phyloP scores from a whole-genome alignment of 2,888 invertebrate genomes.

The Scaptomyza flava region DNA sequence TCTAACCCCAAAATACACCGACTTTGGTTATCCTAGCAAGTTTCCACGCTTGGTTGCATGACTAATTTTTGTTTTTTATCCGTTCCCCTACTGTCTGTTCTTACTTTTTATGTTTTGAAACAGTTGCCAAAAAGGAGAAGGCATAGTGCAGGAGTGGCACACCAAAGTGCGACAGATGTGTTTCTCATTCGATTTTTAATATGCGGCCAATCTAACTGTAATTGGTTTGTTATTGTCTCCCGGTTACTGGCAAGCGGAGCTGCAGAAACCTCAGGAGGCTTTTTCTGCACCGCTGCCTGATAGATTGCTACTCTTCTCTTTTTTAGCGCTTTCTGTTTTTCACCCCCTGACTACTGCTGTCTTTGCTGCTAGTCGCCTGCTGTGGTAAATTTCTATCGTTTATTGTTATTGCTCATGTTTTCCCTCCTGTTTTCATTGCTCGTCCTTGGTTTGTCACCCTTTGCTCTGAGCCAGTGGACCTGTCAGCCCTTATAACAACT shows the following conservation, averaged over 20 bases:
- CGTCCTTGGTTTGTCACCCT: constrained; percentile 22
- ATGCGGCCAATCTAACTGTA: constrained; percentile 85
- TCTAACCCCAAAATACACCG: constrained; percentile 13
- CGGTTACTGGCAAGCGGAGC: constrained; percentile 48
- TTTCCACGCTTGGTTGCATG: constrained; percentile 39
- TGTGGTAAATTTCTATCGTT: constrained; percentile 81
- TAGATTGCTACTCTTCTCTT: constrained; percentile 16
- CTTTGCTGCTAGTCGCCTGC: constrained; percentile 60
- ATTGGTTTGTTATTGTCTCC: constrained; percentile 83
- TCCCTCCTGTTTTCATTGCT: constrained; percentile 71
- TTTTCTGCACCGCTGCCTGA: constrained; percentile 57
- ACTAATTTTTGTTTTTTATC: constrained; percentile 18
- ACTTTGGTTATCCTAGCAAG: constrained; percentile 52
- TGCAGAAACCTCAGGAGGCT: constrained; percentile 75
- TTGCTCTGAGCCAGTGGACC: constrained; percentile 29
- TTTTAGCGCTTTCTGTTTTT: background rate
- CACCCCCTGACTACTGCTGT: background rate
- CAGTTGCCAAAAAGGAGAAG: constrained; percentile 64
- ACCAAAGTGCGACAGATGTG: constrained; percentile 83
- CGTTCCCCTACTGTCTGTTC: constrained; percentile 12
- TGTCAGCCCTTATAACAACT: constrained; percentile 23
- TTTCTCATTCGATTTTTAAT: constrained; percentile 85
- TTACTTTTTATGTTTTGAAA: constrained; percentile 49
- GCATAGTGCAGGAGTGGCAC: constrained; percentile 8
- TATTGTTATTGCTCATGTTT: constrained; percentile 72